phyloP scores from a whole-genome alignment of 2,888 invertebrate species.

The Diachrysia chrysitis region DNA sequence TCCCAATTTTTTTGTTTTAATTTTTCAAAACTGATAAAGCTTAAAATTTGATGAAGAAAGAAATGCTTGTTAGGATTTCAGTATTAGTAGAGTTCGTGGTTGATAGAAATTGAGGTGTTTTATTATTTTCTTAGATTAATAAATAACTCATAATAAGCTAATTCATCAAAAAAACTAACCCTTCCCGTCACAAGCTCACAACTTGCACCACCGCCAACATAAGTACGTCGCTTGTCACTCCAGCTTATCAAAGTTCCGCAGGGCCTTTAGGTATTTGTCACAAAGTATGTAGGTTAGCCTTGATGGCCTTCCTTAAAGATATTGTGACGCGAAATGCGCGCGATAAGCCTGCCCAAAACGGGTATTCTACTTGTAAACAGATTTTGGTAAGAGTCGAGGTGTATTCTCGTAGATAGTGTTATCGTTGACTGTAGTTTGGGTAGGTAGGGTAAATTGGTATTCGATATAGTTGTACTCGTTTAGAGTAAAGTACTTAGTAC shows the following conservation, averaged over 20 bases:
- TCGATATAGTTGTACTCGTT: background rate
- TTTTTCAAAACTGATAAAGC: no score
- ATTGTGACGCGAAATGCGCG: constrained; percentile 21
- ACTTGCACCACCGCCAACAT: constrained; percentile 26
- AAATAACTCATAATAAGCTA: no score
- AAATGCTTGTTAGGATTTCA: no score
- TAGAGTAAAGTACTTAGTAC: background rate
- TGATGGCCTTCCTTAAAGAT: constrained; percentile 51
- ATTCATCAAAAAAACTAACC: no score
- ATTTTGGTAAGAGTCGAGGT: constrained; percentile 8
- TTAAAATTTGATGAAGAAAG: no score
- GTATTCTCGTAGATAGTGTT: constrained; percentile 7
- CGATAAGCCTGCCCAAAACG: constrained; percentile 49
- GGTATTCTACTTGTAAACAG: constrained; percentile 23
- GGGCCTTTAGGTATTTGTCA: constrained; percentile 53
- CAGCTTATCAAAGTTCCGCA: constrained; percentile 70
- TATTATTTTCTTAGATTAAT: no score
- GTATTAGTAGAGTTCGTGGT: no score
- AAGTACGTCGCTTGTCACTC: constrained; percentile 61
- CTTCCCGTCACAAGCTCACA: constrained; percentile 15
- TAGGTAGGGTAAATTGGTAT: background rate
- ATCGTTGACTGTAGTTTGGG: background rate
- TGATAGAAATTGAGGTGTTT: no score
- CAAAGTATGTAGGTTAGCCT: constrained; percentile 55
- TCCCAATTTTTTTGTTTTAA: no score